Percentiles rank a stretch among this genome's conserved stretches.
phyloP scores from a whole-genome alignment of 2,113 vertebrate species.

The Egretta garzetta region DNA sequence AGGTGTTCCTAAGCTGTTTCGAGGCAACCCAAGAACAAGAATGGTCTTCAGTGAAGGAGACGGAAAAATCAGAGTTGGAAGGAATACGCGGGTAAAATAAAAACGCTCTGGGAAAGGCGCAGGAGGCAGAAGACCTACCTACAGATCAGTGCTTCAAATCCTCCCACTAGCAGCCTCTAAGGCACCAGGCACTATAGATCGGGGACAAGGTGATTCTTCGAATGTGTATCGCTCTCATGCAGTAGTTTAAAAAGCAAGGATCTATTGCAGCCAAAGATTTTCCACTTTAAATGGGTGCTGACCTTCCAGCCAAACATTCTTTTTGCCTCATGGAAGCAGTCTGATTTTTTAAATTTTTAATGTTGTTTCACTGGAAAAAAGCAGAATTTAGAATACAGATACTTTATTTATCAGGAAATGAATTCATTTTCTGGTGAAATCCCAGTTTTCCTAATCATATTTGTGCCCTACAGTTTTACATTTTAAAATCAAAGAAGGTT shows the following conservation, averaged over 20 bases:
- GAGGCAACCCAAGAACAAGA: not conserved
- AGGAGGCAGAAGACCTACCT: not conserved
- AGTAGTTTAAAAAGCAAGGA: not conserved
- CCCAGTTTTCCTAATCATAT: not conserved
- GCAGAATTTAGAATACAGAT: not conserved
- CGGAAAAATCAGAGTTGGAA: not conserved
- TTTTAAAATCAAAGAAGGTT: not conserved
- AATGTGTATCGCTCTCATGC: not conserved
- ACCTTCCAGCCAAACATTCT: not conserved
- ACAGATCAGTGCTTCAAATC: not conserved
- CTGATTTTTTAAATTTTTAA: not conserved
- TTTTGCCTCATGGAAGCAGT: not conserved
- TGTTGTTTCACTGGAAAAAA: not conserved
- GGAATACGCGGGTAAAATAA: not conserved
- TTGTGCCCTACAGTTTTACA: not conserved
- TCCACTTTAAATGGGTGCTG: not conserved
- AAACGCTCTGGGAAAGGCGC: not conserved
- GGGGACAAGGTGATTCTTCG: not conserved
- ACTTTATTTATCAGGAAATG: not conserved
- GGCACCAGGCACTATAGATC: not conserved
- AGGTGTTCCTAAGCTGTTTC: not conserved
- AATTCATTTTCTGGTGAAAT: not conserved
- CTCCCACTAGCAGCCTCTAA: not conserved
- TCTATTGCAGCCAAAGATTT: not conserved
- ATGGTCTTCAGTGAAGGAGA: not conserved